Evolutionary conservation across 2,888 invertebrate genomes (phyloP).

Genomic region (Cantharis lateralis): DNA sequence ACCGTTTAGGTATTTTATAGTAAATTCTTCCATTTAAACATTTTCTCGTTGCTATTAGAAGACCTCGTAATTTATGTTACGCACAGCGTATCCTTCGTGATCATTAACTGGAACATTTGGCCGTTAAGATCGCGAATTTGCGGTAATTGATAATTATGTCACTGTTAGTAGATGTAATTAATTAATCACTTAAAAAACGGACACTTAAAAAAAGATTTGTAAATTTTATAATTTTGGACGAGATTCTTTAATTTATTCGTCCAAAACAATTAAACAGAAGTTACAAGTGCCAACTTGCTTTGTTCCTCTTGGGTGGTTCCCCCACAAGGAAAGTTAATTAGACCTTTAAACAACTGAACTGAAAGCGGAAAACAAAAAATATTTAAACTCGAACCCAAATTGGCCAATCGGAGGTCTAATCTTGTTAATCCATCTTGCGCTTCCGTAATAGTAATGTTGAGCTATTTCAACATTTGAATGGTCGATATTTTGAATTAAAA

Average conservation of each 20-base stretch:
- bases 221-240: background rate
- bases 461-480: too few species aligned
- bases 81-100: background rate
- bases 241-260: background rate
- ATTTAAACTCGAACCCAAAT: too few species aligned
- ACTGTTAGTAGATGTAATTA: constrained; percentile 4
- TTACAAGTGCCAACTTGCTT: background rate
- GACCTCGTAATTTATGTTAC: constrained; percentile 6
- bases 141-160: constrained; percentile 8
- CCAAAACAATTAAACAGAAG: background rate
- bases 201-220: background rate
- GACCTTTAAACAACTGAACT: background rate
- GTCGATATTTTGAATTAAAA: background rate
- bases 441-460: too few species aligned
- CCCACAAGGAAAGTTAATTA: background rate
- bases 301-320: background rate
- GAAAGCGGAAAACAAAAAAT: too few species aligned
- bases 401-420: too few species aligned
- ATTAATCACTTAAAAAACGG: background rate
- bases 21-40: constrained; percentile 1
- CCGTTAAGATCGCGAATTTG: constrained; percentile 1
- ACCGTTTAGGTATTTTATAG: background rate
- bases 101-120: constrained; percentile 14
- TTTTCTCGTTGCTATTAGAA: constrained; percentile 6
- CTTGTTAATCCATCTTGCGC: too few species aligned